phyloP scores from a whole-genome alignment of 1,140 invertebrate species.

The Mamestra configurata region DNA sequence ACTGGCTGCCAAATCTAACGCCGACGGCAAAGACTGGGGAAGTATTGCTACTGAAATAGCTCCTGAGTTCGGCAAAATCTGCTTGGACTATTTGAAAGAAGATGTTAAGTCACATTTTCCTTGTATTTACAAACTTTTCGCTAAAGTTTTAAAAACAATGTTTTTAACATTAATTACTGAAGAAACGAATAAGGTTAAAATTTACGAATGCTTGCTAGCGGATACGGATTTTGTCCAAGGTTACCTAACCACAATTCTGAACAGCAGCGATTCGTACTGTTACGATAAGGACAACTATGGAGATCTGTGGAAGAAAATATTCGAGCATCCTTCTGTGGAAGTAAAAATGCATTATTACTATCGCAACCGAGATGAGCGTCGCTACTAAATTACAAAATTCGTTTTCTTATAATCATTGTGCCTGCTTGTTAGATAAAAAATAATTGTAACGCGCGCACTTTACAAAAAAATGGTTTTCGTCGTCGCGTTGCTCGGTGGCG shows the following conservation, averaged over 20 bases:
- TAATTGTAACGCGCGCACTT: too few species aligned
- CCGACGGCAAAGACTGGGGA: constrained; percentile 57
- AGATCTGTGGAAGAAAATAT: constrained; percentile 55
- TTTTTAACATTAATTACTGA: constrained; percentile 47
- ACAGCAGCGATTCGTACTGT: constrained; percentile 37
- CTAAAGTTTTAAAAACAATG: constrained; percentile 52
- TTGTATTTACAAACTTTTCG: constrained; percentile 68
- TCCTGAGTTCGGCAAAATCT: constrained; percentile 59
- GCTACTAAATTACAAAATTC: background rate
- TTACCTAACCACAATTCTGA: constrained; percentile 61
- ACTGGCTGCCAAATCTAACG: constrained; percentile 52
- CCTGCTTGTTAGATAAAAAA: too few species aligned
- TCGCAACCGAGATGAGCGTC: background rate
- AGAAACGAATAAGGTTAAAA: constrained; percentile 28
- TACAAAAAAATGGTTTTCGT: too few species aligned
- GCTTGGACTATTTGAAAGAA: constrained; percentile 62
- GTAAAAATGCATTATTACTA: constrained; percentile 73
- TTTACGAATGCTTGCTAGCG: constrained; percentile 55
- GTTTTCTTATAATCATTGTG: too few species aligned
- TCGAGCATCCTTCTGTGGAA: constrained; percentile 66
- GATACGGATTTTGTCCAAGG: constrained; percentile 60
- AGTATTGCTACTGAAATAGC: constrained; percentile 54
- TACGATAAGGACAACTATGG: constrained; percentile 45
- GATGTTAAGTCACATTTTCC: constrained; percentile 66
- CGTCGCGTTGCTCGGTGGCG: too few species aligned